These are phyloP conservation scores for Lapara coniferarum DNA, from an alignment of 2,888 invertebrate species.

Conservation along the genomic window DNA sequence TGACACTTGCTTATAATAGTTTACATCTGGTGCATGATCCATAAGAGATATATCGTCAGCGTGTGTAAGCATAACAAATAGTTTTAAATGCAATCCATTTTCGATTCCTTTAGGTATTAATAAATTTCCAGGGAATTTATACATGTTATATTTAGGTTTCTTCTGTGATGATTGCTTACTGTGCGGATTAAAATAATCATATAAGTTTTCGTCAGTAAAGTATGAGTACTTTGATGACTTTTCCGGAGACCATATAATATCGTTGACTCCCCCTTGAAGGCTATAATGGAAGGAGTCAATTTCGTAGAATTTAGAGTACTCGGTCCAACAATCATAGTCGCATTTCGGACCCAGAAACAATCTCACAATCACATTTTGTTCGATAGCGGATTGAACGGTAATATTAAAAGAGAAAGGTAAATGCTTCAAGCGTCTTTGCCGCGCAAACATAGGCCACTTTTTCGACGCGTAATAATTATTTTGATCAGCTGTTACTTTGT, in stretches of 20 bases:
- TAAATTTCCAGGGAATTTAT: slow-evolving; percentile 68
- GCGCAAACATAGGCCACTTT: slow-evolving; percentile 48
- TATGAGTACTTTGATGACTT: slow-evolving; percentile 54
- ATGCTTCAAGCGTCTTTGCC: slow-evolving; percentile 67
- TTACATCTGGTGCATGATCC: slow-evolving; percentile 41
- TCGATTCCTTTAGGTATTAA: slow-evolving; percentile 66
- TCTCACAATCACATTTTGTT: slow-evolving; percentile 56
- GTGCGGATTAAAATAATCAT: slow-evolving; percentile 39
- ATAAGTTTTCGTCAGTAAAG: slow-evolving; percentile 54
- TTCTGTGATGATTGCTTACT: slow-evolving; percentile 32
- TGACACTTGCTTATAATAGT: slow-evolving; percentile 48
- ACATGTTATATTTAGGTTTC: slow-evolving; percentile 58
- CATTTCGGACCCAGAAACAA: slow-evolving; percentile 73
- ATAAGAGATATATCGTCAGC: slow-evolving; percentile 45
- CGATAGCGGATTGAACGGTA: slow-evolving; percentile 53
- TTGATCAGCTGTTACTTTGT: slow-evolving; percentile 50
- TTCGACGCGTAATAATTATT: slow-evolving; percentile 32
- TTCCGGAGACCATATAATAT: slow-evolving; percentile 60
- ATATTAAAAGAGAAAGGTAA: slow-evolving; percentile 60
- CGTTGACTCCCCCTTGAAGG: slow-evolving; percentile 60
- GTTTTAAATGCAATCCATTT: slow-evolving; percentile 64
- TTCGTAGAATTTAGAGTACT: slow-evolving; percentile 62
- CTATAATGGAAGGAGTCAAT: slow-evolving; percentile 57
- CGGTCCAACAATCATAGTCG: slow-evolving; percentile 54
- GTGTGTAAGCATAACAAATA: slow-evolving; percentile 68